These are phyloP conservation scores for Thermophis baileyi DNA, from an alignment of 2,113 vertebrate species.

Conservation along the genomic window DNA sequence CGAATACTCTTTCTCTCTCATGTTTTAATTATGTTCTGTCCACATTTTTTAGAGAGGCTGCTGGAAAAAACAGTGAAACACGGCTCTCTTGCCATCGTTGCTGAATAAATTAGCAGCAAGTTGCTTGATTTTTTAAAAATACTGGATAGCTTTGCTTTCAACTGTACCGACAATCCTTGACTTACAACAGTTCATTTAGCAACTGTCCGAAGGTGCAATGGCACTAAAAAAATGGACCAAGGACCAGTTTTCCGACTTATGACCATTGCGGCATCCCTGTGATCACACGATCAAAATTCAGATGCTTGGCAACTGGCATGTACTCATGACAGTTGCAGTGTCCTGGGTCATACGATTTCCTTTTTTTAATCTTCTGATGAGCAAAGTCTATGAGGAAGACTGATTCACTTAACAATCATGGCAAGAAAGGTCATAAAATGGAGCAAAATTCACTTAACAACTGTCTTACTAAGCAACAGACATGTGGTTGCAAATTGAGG, in stretches of 20 bases:
- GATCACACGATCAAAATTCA: too few species aligned
- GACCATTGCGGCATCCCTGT: background rate
- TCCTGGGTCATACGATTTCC: too few species aligned
- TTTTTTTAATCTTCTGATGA: too few species aligned
- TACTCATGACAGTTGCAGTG: too few species aligned
- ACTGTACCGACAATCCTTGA: background rate
- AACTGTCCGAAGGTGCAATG: background rate
- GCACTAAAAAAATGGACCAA: background rate
- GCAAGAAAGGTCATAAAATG: too few species aligned
- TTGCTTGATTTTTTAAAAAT: background rate
- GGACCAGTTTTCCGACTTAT: background rate
- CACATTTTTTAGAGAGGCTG: background rate
- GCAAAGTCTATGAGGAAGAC: too few species aligned
- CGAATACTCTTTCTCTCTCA: background rate
- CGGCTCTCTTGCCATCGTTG: background rate
- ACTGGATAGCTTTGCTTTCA: background rate
- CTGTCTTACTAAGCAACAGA: too few species aligned
- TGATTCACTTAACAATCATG: too few species aligned
- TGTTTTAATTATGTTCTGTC: background rate
- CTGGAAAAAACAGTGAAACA: background rate
- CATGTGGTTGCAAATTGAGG: too few species aligned
- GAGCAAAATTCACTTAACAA: too few species aligned
- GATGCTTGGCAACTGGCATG: too few species aligned
- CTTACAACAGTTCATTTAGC: background rate
- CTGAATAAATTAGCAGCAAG: background rate